A percentile compares a stretch with the other conserved stretches of the same genome.
phyloP scores from a whole-genome alignment of 2,888 invertebrate species.

The Acholoe squamosa region DNA sequence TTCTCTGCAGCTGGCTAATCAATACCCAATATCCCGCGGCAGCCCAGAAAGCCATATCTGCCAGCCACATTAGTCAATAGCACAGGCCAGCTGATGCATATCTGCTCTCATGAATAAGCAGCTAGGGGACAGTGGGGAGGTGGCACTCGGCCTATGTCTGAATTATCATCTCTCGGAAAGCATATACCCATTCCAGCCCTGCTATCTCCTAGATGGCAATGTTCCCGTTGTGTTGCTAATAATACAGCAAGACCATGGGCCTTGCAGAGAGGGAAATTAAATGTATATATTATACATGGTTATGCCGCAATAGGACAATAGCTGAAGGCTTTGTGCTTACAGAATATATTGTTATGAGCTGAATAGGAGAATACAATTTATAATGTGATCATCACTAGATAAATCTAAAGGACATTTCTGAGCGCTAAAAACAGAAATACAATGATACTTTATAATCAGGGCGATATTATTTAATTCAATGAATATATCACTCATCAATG shows the following conservation, averaged over 20 bases:
- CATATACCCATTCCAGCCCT: not conserved
- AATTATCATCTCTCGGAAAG: not conserved
- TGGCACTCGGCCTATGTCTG: conserved; percentile 12
- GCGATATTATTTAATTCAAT: no score
- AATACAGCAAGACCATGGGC: not conserved
- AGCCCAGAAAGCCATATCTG: not conserved
- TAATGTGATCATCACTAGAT: no score
- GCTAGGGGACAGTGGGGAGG: not conserved
- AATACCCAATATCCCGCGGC: conserved; percentile 19
- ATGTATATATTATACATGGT: not conserved
- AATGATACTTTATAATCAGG: no score
- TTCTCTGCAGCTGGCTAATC: not conserved
- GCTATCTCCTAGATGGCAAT: not conserved
- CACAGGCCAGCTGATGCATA: conserved; percentile 13
- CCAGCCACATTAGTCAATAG: conserved; percentile 17
- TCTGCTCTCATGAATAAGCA: conserved; percentile 19
- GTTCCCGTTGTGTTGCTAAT: not conserved
- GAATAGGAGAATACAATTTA: no score
- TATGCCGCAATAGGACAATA: not conserved
- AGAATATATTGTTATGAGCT: no score
- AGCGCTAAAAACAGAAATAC: no score
- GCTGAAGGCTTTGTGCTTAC: no score
- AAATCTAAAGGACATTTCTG: no score
- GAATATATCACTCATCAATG: no score
- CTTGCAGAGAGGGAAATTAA: not conserved